Evolutionary conservation across 2,888 invertebrate genomes (phyloP), one percentile per base, ranked within the genome.

Genomic region (Leptinotarsa tumamoca): DNA sequence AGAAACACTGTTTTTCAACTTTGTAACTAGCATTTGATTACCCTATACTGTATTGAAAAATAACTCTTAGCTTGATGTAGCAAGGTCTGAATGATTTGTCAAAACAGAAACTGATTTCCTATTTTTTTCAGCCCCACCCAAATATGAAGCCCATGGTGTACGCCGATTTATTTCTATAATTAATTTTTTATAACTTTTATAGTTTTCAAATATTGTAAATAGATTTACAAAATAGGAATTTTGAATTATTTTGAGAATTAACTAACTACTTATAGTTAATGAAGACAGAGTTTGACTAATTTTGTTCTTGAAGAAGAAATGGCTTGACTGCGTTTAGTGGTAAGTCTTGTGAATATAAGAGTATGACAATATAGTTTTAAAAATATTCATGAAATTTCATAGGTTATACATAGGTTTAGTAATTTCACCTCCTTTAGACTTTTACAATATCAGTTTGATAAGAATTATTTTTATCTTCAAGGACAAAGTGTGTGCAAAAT

Each of bases 131-230:
- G 96, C 95, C 97, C 85, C 98, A 99, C 91, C 98, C 98, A 21
- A 94, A 98, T 89, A 96, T 98, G 79, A 96, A 96, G 90, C 98
- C 98, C 78, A 98, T 98, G 98, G 96, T 95, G 80, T 98, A 98
- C 89, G 98, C 98, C 83, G 96, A 95, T 88, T 93, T 95, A 74
- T 90, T 83, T 69, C 78, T 80, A 78, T 82, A 80, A 80, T 82
- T 79, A 75, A 81, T 79, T 77, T 79, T 77, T 74, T 79, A 78
- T 78, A 71, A 79, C 77, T 77, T 33, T 33, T 78, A 75, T 71
- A 72, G 77, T 81, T 79, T 79, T 71, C 73, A 74, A 73, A 80
- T 73, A 72, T 63, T 71, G 33, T 74, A 49, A 70, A 68, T 75
- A 75, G 72, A 67, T 75, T 75, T 51, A 75, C 33, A 69, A 18